Base-by-base conservation (phyloP, 2,888 invertebrate genomes). In the Dasysyrphus tricinctus region DNA sequence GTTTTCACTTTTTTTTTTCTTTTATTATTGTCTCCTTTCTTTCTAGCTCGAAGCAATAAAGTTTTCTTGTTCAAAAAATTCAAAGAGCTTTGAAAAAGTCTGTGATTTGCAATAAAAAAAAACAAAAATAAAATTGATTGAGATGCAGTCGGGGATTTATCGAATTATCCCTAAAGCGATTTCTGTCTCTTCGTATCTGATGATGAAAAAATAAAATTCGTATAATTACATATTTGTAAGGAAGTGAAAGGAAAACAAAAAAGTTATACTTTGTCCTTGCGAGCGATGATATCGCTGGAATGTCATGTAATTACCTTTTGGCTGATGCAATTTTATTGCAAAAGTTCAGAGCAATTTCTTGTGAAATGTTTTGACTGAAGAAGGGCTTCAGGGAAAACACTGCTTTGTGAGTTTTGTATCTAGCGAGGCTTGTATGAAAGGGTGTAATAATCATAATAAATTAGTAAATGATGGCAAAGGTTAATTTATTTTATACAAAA, bases 361-460 rank as follows among this genome's bases (percentile, higher is more conserved):
- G 59, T 75, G 75, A 72, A 63, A 54, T 96, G 69, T 69, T 69
- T 49, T 85, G 65, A 56, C 67, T n/a, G n/a, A n/a, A 67, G 56
- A 49, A 29, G 11, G 14, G 49, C 85, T 49, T 19, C 11, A 3
- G 77, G 85, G 42, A 29, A 72, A 12, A 14, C 19, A 42, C 11
- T 2, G 57, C 42, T 44, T 67, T 49, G 32, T 65, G 32, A 44
- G 34, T 19, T 34, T 2, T 24, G 6, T 29, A 29, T 54, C 2
- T 7, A 29, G 2, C 3, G 0, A 14, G 2, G n/a, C n/a, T n/a
- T n/a, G 24, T 29, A 14, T 54, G 14, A 54, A 14, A 29, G 14
- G 3, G 14, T 29, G 12, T 14, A 24, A 12, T 49, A 24, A 24
- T 12, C 12, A 51, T 24, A 12, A 51, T 2, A 12, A 24, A 14